phyloP scores from a whole-genome alignment of 2,113 vertebrate genomes.

The Percina caprodes region DNA sequence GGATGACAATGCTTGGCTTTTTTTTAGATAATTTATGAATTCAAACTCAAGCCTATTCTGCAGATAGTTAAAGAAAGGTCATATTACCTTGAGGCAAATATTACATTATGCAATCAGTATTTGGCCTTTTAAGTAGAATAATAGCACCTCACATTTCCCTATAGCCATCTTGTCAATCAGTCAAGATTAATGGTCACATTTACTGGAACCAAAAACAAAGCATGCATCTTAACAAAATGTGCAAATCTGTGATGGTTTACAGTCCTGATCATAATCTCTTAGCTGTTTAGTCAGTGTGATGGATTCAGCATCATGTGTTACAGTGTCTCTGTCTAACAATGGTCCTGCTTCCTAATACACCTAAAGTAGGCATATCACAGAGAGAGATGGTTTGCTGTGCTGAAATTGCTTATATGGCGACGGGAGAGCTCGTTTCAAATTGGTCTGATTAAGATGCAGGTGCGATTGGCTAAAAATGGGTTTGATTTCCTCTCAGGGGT shows the following conservation, averaged over 20 bases:
- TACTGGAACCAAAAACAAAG: not conserved
- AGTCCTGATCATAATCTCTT: not conserved
- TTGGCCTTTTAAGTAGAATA: slow-evolving; percentile 28
- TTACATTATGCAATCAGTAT: slow-evolving; percentile 32
- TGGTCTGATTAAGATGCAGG: slow-evolving; percentile 63
- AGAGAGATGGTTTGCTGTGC: not conserved
- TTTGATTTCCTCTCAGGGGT: slow-evolving; percentile 70
- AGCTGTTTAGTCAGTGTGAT: not conserved
- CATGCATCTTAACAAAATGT: not conserved
- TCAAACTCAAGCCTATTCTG: slow-evolving; percentile 6
- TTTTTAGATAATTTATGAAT: slow-evolving; percentile 3
- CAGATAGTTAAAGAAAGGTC: slow-evolving; percentile 23
- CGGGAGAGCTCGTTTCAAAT: slow-evolving; percentile 41
- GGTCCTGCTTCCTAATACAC: not conserved
- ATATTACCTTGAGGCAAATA: slow-evolving; percentile 12
- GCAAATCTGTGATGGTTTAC: not conserved
- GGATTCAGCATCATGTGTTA: not conserved
- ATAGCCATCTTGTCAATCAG: not conserved
- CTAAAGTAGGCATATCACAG: not conserved
- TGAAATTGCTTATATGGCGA: slow-evolving; percentile 10
- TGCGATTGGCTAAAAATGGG: slow-evolving; percentile 66
- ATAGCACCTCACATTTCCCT: not conserved
- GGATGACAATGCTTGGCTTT: not conserved
- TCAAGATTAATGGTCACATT: slow-evolving; percentile 2
- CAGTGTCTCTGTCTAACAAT: not conserved